Percentiles rank a stretch among this genome's conserved stretches.
These are phyloP conservation scores for Urechis unicinctus DNA, from an alignment of 2,888 invertebrate genomes.

Conservation along the genomic window DNA sequence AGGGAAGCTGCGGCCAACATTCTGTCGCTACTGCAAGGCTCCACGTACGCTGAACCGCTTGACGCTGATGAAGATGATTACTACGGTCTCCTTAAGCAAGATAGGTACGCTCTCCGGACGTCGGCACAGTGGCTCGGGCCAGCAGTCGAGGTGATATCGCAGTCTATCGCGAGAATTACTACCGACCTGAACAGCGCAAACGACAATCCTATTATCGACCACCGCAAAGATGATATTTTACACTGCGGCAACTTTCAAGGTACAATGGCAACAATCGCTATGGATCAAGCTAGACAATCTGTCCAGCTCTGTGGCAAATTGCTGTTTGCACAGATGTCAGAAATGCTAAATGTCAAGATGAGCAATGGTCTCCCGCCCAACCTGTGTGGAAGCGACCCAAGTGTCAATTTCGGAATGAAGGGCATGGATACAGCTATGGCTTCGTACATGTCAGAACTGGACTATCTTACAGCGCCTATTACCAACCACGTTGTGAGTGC, in stretches of 20 bases:
- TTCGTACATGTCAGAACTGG: conserved; percentile 27
- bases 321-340: no score
- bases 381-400: no score
- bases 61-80: conserved; percentile 12
- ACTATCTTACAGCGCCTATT: conserved; percentile 23
- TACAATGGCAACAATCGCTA: conserved; percentile 19
- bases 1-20: conserved; percentile 19
- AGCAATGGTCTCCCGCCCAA: no score
- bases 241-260: conserved; percentile 27
- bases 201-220: conserved; percentile 26
- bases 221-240: conserved; percentile 13
- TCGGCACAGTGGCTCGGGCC: conserved; percentile 26
- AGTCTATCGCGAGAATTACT: conserved; percentile 12
- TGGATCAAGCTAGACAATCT: conserved; percentile 32
- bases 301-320: no score
- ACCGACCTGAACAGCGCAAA: conserved; percentile 24
- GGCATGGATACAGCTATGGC: conserved; percentile 27
- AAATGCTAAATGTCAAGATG: no score
- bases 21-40: conserved; percentile 11
- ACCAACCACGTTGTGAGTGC: no score
- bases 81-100: conserved; percentile 18
- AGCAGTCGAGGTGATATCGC: conserved; percentile 15
- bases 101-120: conserved; percentile 23
- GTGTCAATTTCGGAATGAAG: no score
- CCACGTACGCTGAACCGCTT: conserved; percentile 11